Base-by-base conservation (phyloP, 1,140 invertebrate species). In the Neuroterus valhalla region DNA sequence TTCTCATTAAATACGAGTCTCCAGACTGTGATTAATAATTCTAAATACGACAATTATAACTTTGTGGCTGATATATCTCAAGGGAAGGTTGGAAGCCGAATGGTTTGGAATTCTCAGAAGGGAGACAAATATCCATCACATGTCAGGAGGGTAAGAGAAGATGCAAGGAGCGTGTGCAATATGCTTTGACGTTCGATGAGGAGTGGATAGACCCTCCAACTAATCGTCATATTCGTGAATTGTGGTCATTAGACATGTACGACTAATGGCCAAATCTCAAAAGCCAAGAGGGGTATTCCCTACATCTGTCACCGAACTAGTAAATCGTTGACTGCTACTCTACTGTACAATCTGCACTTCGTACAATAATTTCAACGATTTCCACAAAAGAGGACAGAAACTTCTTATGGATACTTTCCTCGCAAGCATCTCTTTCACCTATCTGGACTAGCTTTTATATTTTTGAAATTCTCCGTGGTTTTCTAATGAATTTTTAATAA, bases 61-160 rank as follows among this genome's bases (percentile, higher is more conserved):
- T 17, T 48, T 48, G 15, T 48, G 46, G 46, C 17, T 48, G 15
- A 21, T 52, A 11, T 11, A 52, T 21, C 50, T 52, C 2, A 19
- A 52, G 46, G 10, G 46, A 48, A 26, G 52, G 23, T 26, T 14
- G 14, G 23, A 10, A 6, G 10, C 31, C 10, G 31, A 8, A 38
- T 38, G 23, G 15, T 26, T 62, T 62, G 21, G 52, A 38, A 62
- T 62, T 62, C 85, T 85, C 81, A 78, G 38, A 81, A 82, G 79
- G 83, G 83, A 87, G 85, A 87, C 85, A 85, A 86, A 87, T 87
- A 85, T 76, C 79, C 73, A 79, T 87, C 86, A 87, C 87, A 87
- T 87, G 87, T 87, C 86, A 87, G 79, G 78, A 79, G 75, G 74
- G 75, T 75, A 77, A 81, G 77, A 67, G 80, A 74, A 62, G 55